Evolutionary conservation across 2,113 vertebrate genomes (phyloP).

Genomic region (Halichoeres trimaculatus): DNA sequence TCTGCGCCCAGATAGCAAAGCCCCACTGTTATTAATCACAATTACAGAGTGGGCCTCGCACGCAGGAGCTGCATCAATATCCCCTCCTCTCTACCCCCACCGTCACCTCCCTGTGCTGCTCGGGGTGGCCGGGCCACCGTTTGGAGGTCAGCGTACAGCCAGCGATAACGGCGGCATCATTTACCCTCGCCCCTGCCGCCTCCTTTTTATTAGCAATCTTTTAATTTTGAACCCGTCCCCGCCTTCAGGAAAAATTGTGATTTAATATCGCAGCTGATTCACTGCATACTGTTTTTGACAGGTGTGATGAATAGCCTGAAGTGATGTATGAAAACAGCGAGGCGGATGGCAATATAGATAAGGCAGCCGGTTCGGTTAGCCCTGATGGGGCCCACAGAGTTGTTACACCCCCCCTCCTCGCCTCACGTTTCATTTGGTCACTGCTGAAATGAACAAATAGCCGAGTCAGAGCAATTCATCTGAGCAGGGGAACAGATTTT

Average conservation of each 20-base stretch:
- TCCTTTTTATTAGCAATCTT: conserved; percentile 85
- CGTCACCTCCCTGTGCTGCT: conserved; percentile 76
- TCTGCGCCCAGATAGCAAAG: conserved; percentile 93
- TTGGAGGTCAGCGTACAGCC: conserved; percentile 89
- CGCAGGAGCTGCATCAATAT: conserved; percentile 88
- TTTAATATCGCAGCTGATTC: conserved; percentile 85
- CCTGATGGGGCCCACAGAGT: conserved; percentile 73
- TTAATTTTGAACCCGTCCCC: conserved; percentile 81
- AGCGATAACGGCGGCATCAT: conserved; percentile 77
- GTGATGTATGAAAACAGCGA: conserved; percentile 86
- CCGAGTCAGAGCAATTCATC: conserved; percentile 66
- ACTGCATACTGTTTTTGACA: conserved; percentile 83
- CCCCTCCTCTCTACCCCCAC: conserved; percentile 75
- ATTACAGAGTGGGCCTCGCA: conserved; percentile 92
- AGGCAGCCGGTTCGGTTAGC: conserved; percentile 77
- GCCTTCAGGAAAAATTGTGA: conserved; percentile 79
- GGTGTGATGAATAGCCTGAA: conserved; percentile 84
- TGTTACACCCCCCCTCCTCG: conserved; percentile 48
- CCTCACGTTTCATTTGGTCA: conserved; percentile 79
- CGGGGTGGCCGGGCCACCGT: conserved; percentile 81
- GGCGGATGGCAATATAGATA: conserved; percentile 87
- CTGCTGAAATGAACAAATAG: conserved; percentile 77
- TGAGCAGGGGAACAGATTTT: conserved; percentile 51
- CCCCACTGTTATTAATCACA: conserved; percentile 98
- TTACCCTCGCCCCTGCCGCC: conserved; percentile 79